A percentile compares a stretch with the other conserved stretches of the same genome.
phyloP scores from a whole-genome alignment of 1,140 invertebrate genomes.

The Dysdera silvatica region DNA sequence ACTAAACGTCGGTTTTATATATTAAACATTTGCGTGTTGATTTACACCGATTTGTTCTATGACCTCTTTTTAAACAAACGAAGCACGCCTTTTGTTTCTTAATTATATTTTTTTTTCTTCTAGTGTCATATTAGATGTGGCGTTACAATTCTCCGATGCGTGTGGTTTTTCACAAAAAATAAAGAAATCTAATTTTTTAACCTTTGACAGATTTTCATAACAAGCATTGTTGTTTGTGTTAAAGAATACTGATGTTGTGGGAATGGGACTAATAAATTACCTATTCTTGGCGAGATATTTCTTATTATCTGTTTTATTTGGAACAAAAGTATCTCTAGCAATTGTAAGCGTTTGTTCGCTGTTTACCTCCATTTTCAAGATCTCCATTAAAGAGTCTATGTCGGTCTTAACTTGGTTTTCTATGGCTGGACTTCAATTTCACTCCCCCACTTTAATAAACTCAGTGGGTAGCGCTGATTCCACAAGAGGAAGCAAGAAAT shows the following conservation, averaged over 20 bases:
- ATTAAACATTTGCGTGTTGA: neutral
- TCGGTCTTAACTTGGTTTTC: neutral
- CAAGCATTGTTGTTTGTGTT: neutral
- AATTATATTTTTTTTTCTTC: slow-evolving; percentile 8
- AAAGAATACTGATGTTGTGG: slow-evolving; percentile 5
- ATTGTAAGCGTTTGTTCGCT: neutral
- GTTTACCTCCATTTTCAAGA: neutral
- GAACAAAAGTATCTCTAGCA: neutral
- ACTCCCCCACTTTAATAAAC: neutral
- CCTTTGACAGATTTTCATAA: neutral
- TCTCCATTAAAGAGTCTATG: neutral
- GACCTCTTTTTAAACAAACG: neutral
- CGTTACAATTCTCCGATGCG: slow-evolving; percentile 1
- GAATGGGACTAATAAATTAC: neutral
- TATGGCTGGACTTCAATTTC: neutral
- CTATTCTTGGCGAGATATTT: slow-evolving; percentile 9
- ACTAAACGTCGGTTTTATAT: neutral
- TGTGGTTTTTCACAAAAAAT: slow-evolving; percentile 10
- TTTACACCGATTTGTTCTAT: neutral
- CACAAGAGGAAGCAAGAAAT: neutral
- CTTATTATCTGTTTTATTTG: neutral
- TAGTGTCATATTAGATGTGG: neutral
- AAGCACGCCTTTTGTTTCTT: slow-evolving; percentile 12
- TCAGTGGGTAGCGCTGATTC: neutral
- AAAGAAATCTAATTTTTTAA: neutral